These are phyloP conservation scores for Drosophila tristis DNA, from an alignment of 1,140 invertebrate genomes.

Conservation along the genomic window DNA sequence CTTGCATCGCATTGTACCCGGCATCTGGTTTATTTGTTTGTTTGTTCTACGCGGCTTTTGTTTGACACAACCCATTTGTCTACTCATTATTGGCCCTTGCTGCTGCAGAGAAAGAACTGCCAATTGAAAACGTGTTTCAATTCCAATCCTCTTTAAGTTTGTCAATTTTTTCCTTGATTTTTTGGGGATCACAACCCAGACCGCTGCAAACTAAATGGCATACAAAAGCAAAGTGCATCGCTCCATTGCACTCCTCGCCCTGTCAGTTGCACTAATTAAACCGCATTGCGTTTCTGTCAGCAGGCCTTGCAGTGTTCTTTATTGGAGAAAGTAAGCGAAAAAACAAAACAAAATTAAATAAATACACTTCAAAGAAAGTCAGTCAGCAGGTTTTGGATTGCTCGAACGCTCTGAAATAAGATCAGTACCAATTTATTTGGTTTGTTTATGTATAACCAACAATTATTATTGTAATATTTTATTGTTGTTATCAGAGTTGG, in stretches of 20 bases:
- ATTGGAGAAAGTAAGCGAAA: constrained; percentile 1
- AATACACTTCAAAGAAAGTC: too few species aligned
- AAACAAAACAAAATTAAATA: background rate
- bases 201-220: background rate
- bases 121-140: constrained; percentile 59
- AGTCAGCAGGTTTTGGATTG: too few species aligned
- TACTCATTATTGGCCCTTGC: constrained; percentile 56
- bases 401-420: too few species aligned
- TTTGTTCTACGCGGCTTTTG: constrained; percentile 44
- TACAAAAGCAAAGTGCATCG: background rate
- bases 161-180: background rate
- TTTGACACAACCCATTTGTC: constrained; percentile 55
- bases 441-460: too few species aligned
- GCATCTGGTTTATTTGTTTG: constrained; percentile 31
- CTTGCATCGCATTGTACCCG: too few species aligned
- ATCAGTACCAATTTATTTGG: too few species aligned
- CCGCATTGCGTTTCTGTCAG: constrained; percentile 26
- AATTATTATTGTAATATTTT: too few species aligned
- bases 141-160: constrained; percentile 31
- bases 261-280: constrained; percentile 53
- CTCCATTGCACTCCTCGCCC: constrained; percentile 2
- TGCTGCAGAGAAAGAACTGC: constrained; percentile 31
- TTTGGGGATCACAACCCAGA: background rate
- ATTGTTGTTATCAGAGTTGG: too few species aligned
- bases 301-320: constrained; percentile 5